Base-by-base conservation (phyloP, 1,140 invertebrate species). In the Whitmania pigra region DNA sequence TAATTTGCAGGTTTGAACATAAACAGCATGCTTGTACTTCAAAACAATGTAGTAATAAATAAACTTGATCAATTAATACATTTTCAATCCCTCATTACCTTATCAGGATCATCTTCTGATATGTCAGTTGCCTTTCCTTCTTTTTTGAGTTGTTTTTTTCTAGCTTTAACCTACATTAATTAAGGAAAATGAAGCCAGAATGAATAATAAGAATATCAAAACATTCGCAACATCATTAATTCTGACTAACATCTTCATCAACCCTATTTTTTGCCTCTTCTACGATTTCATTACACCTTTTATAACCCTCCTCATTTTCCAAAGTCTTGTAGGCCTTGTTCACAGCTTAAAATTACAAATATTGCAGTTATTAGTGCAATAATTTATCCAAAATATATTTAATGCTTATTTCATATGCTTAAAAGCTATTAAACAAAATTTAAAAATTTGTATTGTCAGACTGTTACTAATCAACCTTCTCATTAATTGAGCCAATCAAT, bases 1-100 rank as follows among this genome's bases (percentile, higher is more conserved):
- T 43, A 97, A 83, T 87, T 97, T 97, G 91, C 96, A 97, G 5
- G 93, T 96, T 87, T 96, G 90, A 17, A 97, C 93, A 86, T 95
- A 95, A 25, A 97, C 87, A 25, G 94, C 89, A 85, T 95, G 93
- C 83, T 91, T 92, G 78, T 91, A 94, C 81, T 94, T 77, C 9
- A 63, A 22, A 22, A 63, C 29, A 63, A 63, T 63, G 22, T 13
- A 63, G 15, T n/a, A 63, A 25, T 63, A 18, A n/a, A 25, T 7
- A 63, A 63, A 63, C 9, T 2, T 18, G 15, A 63, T 25, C 22
- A 63, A 63, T 22, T 4, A 63, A 25, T 63, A 4, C 20, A 25
- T 63, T 63, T 31, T 31, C 9, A 22, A 18, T 18, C 9, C 22
- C 22, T 36, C 55, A 25, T 60, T 60, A 71, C 71, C 49, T 69